A percentile compares a stretch with the other conserved stretches of the same genome.
These are phyloP conservation scores for Glaucomys volans DNA, from an alignment of 2,113 vertebrate genomes.

Conservation along the genomic window DNA sequence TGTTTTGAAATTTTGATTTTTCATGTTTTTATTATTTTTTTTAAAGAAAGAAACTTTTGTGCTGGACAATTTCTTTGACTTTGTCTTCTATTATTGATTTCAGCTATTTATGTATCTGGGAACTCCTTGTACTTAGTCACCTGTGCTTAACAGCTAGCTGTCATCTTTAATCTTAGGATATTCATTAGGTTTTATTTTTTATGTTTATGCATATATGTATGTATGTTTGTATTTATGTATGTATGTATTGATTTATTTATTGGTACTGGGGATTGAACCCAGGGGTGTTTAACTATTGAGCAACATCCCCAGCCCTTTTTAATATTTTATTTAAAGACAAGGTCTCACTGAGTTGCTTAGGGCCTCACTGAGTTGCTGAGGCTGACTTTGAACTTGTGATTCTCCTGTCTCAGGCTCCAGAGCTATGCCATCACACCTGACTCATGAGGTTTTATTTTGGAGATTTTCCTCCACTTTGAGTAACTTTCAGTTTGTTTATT, in stretches of 20 bases:
- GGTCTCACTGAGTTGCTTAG: no score
- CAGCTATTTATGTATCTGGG: slow-evolving; percentile 31
- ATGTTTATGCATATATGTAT: no score
- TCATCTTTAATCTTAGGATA: background rate
- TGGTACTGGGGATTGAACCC: no score
- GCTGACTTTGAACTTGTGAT: no score
- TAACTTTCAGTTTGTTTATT: background rate
- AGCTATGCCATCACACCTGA: no score
- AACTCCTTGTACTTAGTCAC: background rate
- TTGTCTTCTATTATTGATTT: slow-evolving; percentile 31
- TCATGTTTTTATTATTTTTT: background rate
- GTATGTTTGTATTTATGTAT: no score
- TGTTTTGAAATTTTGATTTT: slow-evolving; percentile 16
- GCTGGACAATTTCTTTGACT: slow-evolving; percentile 22
- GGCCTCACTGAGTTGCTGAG: no score
- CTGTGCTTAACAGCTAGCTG: background rate
- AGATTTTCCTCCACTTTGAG: background rate
- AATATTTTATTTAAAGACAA: no score
- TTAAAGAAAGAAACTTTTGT: background rate
- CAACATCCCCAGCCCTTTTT: no score
- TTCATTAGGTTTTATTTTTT: background rate
- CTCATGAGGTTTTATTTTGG: background rate
- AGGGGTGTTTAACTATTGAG: no score
- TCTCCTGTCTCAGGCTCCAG: no score
- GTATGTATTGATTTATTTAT: no score